Evolutionary conservation across 2,113 vertebrate species (phyloP).

Genomic region (Lepisosteus oculatus): DNA sequence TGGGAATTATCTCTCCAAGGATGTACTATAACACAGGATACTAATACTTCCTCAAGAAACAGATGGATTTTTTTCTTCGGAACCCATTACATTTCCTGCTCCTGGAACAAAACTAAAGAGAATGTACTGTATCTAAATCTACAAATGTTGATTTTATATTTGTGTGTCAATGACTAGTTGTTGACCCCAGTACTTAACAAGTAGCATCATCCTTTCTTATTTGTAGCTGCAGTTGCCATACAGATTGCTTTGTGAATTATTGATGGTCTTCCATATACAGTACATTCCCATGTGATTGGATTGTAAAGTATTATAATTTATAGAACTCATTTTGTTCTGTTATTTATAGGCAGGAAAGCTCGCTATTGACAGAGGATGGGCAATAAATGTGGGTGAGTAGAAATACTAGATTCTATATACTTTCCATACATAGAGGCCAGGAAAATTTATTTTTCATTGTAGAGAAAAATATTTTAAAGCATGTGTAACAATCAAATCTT

Average conservation of each 20-base stretch:
- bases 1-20: no score
- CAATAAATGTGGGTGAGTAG: constrained; percentile 91
- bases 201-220: constrained; percentile 8
- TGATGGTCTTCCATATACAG: neutral
- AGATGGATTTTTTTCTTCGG: no score
- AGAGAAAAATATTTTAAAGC: neutral
- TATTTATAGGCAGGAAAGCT: constrained; percentile 85
- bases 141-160: no score
- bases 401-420: constrained; percentile 5
- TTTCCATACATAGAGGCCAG: neutral
- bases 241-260: neutral
- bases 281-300: neutral
- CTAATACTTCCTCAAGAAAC: no score
- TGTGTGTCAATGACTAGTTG: constrained; percentile 2
- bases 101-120: no score
- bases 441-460: no score
- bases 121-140: no score
- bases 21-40: no score
- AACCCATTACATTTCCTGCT: no score
- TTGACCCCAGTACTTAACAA: constrained; percentile 11
- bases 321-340: constrained; percentile 15
- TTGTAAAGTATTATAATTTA: neutral
- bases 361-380: constrained; percentile 92
- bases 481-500: constrained; percentile 15
- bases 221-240: neutral